Base-by-base conservation (phyloP, 1,140 invertebrate species). In the Lepidurus apus region DNA sequence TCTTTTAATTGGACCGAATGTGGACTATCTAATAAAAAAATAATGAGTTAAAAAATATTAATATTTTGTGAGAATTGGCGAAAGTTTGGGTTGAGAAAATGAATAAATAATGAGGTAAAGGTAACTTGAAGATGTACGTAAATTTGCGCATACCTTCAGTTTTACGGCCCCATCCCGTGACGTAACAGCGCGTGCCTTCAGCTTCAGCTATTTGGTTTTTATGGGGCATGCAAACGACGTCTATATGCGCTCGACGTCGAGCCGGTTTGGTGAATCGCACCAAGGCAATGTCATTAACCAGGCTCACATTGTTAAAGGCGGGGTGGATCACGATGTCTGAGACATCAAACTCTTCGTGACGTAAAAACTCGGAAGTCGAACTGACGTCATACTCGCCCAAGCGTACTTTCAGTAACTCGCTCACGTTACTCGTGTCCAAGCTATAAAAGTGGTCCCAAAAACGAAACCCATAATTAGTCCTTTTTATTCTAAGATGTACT, bases 121-220 rank as follows among this genome's bases (percentile, higher is more conserved):
- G 24, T n/a, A 4, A 73, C 17, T n/a, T n/a, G 4, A 73, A 73
- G 4, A 24, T n/a, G 65, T 2, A 3, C 17, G 5, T 24, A 73
- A 73, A 73, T 73, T 24, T 73, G 2, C 4, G 24, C 65, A 80
- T 81, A 87, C 87, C 84, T 83, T 88, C 87, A 77, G 81, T 80
- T 42, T 80, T 83, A 26, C 85, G 80, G 11, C 88, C 87, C 90
- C 90, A 91, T 24, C 90, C 90, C 13, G 89, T 87, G 42, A 89
- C 87, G 78, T 86, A 85, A 82, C 89, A 90, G 21, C 83, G 82
- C 0, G 81, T 79, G 7, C 83, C 80, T 13, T 77, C 78, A 0
- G 81, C 80, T 42, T 82, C 81, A 42, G 77, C 75, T 75, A 83
- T 80, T 21, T 82, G 81, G 76, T 83, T 82, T 21, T 79, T 75